Base-by-base conservation (phyloP, 2,888 invertebrate species). In the Drosophila koepferae region DNA sequence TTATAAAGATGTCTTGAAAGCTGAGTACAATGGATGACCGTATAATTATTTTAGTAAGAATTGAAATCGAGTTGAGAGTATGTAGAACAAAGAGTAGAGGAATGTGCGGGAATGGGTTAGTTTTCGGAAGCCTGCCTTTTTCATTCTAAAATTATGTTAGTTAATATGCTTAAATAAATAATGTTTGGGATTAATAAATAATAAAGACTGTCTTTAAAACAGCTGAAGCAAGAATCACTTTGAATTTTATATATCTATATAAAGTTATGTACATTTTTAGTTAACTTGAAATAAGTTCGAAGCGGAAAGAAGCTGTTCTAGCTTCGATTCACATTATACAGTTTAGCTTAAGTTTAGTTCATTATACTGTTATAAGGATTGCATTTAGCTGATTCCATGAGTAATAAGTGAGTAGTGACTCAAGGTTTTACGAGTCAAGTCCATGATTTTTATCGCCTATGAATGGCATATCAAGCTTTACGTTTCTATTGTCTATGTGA, bases 401-500 rank as follows among this genome's bases (percentile, higher is more conserved):
- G 36, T 23, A 36, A 46, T 46, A 59, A 18, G 31, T n/a, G n/a
- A n/a, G n/a, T n/a, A n/a, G n/a, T 31, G 9, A 23, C 20, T 14
- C n/a, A 31, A 18, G 16, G 18, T 28, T 12, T 68, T 55, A 49
- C 14, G 18, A 41, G 2, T 34, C 16, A 14, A 38, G 44, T 40
- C 64, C 41, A 72, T 59, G 66, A 61, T 64, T 74, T 65, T 51
- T 74, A 63, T 58, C 59, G 59, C 62, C 36, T 59, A 38, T 51
- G 44, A 64, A 49, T 43, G 41, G 28, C 14, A 46, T 34, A 68
- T 63, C 67, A 63, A 41, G 20, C 53, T 18, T 53, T 60, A 48
- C 20, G 41, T 68, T 58, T n/a, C 34, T 2, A 49, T 49, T 44
- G 63, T 60, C 72, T 65, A 8, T 62, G n/a, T 69, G 59, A 76